Conservation (phyloP, 1,140 invertebrate species). For the Tetramorium parvispinum region DNA sequence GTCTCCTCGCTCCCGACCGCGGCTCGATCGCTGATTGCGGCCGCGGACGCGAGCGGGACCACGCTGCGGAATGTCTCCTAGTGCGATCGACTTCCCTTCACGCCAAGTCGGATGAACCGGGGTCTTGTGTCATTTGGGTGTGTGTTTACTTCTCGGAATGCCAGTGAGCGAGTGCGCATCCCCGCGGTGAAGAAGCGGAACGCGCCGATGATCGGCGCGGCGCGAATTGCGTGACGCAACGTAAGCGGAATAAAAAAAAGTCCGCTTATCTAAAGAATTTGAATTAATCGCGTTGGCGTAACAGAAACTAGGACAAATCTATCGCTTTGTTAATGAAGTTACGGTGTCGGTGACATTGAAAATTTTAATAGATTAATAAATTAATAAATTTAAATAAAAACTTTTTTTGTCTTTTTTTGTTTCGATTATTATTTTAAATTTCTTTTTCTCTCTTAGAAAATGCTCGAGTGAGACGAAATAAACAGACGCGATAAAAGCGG, state of each 20-base stretch:
- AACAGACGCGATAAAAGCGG: neutral
- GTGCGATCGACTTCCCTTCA: neutral
- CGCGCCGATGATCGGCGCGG: neutral
- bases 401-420: no score
- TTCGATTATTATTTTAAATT: neutral
- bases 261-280: conserved; percentile 5
- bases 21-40: neutral
- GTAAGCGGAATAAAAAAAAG: neutral
- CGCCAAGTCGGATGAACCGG: no score
- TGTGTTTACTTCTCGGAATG: neutral
- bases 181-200: conserved; percentile 2
- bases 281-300: neutral
- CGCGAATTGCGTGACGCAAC: neutral
- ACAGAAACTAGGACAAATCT: no score
- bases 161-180: neutral
- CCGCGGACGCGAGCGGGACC: neutral
- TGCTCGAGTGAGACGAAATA: neutral
- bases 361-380: neutral
- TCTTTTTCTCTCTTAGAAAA: neutral
- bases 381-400: no score
- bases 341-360: neutral
- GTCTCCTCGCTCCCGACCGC: neutral
- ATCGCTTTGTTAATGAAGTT: neutral
- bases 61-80: neutral
- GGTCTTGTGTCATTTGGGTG: neutral